phyloP scores from a whole-genome alignment of 2,113 vertebrate species.

The Buteo buteo region DNA sequence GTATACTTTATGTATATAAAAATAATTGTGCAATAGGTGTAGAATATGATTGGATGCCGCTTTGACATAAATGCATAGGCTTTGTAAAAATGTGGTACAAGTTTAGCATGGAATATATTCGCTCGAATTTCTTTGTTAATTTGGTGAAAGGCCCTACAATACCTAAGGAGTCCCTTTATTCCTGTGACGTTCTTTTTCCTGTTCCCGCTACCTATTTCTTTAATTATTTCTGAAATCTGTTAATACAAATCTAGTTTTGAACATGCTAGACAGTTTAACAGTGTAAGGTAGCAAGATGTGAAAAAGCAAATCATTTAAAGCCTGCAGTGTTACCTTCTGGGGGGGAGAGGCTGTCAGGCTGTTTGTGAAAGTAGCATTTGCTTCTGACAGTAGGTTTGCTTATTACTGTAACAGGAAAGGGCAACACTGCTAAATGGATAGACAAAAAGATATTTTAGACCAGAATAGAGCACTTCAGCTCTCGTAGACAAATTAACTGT shows the following conservation, averaged over 20 bases:
- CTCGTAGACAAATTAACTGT: neutral
- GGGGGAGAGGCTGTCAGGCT: neutral
- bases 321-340: neutral
- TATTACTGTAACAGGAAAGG: neutral
- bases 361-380: neutral
- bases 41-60: neutral
- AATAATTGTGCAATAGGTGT: neutral
- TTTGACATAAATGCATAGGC: neutral
- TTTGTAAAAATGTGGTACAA: neutral
- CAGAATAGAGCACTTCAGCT: neutral
- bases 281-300: neutral
- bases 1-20: neutral
- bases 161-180: neutral
- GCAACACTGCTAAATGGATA: neutral
- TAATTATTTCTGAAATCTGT: neutral
- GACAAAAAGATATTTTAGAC: neutral
- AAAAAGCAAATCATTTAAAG: neutral
- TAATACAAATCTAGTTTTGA: neutral
- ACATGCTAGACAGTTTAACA: neutral
- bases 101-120: neutral
- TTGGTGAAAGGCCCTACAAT: neutral
- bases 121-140: neutral
- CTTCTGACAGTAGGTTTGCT: neutral
- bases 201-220: neutral
- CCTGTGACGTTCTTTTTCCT: neutral